Evolutionary conservation across 2,888 invertebrate species (phyloP).

Genomic region (Synergus laeviventris): DNA sequence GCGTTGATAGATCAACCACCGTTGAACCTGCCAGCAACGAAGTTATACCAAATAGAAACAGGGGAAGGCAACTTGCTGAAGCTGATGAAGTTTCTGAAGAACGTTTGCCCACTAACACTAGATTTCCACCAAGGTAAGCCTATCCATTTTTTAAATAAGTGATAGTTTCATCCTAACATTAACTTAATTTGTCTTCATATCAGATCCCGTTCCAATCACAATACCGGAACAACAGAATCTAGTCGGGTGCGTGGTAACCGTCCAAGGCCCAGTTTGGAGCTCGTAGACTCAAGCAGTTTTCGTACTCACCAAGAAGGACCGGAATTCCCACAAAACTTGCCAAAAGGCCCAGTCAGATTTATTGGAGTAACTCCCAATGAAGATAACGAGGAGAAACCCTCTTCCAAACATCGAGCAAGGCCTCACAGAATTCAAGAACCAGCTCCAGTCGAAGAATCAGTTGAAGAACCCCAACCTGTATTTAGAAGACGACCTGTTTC

Average conservation of each 20-base stretch:
- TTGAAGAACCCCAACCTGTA: conserved; percentile 54
- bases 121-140: conserved; percentile 85
- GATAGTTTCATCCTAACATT: background rate
- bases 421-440: conserved; percentile 67
- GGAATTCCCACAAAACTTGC: conserved; percentile 79
- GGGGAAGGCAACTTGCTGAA: conserved; percentile 77
- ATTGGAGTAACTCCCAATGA: conserved; percentile 80
- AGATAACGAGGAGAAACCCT: conserved; percentile 69
- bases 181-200: conserved; percentile 23
- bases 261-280: conserved; percentile 85
- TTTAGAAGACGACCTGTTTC: conserved; percentile 76
- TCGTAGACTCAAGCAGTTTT: conserved; percentile 89
- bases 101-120: conserved; percentile 88
- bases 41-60: conserved; percentile 79
- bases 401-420: conserved; percentile 61
- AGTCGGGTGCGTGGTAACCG: conserved; percentile 69
- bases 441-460: conserved; percentile 63
- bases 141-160: background rate
- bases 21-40: conserved; percentile 83
- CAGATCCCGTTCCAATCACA: conserved; percentile 73
- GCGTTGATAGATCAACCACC: conserved; percentile 78
- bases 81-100: conserved; percentile 74
- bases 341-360: conserved; percentile 79
- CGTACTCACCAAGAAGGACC: conserved; percentile 81
- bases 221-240: conserved; percentile 71